Percentiles rank a stretch among this genome's conserved stretches.
These are phyloP conservation scores for human DNA, from an alignment of 2,113 vertebrate species.

Conservation along the genomic window GRCh38 chr4:41724501-41725000, in stretches of 20 bases:
- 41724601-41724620: not conserved
- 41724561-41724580: not conserved
- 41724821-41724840: not conserved
- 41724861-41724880: not conserved
- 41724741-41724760: slow-evolving; percentile 9
- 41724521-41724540: not conserved
- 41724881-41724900: not conserved
- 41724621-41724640: not conserved
- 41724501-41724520: not conserved
- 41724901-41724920: not conserved
- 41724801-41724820: not conserved
- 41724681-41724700: not conserved
- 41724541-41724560: not conserved
- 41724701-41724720: not conserved
- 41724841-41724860: not conserved
- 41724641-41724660: not conserved
- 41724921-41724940: not conserved
- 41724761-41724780: not conserved
- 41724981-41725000: not conserved
- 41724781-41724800: not conserved
- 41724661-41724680: not conserved
- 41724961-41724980: not conserved
- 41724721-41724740: not conserved
- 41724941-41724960: not conserved
- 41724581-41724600: not conserved